A percentile compares a stretch with the other conserved stretches of the same genome.
phyloP scores from a whole-genome alignment of 2,797 vertebrate genomes.

The Craterocephalus amniculus region DNA sequence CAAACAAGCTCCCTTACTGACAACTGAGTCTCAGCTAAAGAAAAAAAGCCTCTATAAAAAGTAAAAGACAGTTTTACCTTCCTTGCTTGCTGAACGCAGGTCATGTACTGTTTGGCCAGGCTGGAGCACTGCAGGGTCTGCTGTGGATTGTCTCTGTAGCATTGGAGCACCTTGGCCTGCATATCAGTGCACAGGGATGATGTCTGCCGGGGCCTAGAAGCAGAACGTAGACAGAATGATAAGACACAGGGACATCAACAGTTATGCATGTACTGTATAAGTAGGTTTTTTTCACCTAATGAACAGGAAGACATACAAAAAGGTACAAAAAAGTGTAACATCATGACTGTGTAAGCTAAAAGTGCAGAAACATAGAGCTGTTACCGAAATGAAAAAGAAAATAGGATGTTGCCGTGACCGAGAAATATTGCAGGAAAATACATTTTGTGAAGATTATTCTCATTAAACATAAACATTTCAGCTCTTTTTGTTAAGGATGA shows the following conservation, averaged over 20 bases:
- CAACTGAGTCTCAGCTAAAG: slow-evolving; percentile 33
- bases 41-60: slow-evolving; percentile 7
- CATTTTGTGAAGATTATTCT: too few relatives aligned
- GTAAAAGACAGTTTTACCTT: slow-evolving; percentile 76
- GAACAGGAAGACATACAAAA: not conserved
- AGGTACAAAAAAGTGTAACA: not conserved
- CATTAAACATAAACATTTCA: too few relatives aligned
- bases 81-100: slow-evolving; percentile 89
- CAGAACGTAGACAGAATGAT: slow-evolving; percentile 27
- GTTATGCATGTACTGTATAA: not conserved
- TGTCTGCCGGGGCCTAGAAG: slow-evolving; percentile 60
- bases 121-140: slow-evolving; percentile 91
- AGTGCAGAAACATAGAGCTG: too few relatives aligned
- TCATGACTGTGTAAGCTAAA: too few relatives aligned
- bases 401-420: too few relatives aligned
- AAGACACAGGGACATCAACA: not conserved
- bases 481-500: too few relatives aligned
- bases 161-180: slow-evolving; percentile 89
- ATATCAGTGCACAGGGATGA: slow-evolving; percentile 86
- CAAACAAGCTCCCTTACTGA: slow-evolving; percentile 17
- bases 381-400: too few relatives aligned
- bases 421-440: too few relatives aligned
- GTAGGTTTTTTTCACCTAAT: not conserved
- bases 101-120: slow-evolving; percentile 90
- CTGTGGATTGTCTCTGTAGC: slow-evolving; percentile 87